Evolutionary conservation across 2,113 vertebrate species (phyloP).

Genomic region (Xenopus borealis): DNA sequence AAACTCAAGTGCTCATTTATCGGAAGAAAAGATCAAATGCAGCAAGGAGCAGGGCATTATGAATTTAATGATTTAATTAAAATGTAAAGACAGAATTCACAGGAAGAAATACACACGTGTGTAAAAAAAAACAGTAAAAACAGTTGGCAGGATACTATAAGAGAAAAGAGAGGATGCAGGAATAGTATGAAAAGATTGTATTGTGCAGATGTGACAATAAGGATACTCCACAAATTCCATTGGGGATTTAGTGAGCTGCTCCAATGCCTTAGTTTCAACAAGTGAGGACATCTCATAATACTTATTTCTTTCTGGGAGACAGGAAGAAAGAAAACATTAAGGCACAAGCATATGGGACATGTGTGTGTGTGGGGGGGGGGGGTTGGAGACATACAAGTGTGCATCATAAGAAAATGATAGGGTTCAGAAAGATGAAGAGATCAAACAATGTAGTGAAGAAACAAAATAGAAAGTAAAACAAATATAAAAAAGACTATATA

Average conservation of each 20-base stretch:
- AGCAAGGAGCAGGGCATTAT: not conserved
- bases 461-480: too few species aligned
- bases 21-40: not conserved
- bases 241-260: conserved; percentile 77
- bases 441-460: too few species aligned
- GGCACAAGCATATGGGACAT: too few species aligned
- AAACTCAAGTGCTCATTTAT: not conserved
- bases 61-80: not conserved
- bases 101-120: not conserved
- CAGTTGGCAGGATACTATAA: not conserved
- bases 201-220: conserved; percentile 12
- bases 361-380: too few species aligned
- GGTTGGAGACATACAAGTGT: too few species aligned
- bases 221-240: conserved; percentile 90
- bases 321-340: not conserved
- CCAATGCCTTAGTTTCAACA: conserved; percentile 88
- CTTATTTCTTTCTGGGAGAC: conserved; percentile 72
- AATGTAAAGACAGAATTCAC: not conserved
- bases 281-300: conserved; percentile 90
- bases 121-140: not conserved
- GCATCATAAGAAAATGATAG: not conserved
- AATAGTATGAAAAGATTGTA: not conserved
- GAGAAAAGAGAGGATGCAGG: not conserved
- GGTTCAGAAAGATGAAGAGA: too few species aligned
- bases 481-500: too few species aligned